These are phyloP conservation scores for Cassiopea andromeda DNA, from an alignment of 30 jellyfish, hydroid and myxozoan species.

Conservation along the genomic window DNA sequence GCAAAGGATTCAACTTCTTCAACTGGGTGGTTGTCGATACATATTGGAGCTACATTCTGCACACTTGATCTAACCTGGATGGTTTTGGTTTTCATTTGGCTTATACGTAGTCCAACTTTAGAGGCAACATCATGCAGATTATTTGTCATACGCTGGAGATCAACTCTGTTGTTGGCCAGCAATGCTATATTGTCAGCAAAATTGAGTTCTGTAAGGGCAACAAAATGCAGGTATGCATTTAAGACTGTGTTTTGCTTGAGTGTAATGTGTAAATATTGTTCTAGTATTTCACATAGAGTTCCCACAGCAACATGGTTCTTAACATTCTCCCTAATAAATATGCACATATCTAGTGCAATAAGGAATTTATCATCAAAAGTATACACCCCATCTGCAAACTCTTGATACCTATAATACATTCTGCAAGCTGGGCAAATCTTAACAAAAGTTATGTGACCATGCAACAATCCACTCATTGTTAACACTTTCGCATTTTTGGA, in stretches of 20 bases:
- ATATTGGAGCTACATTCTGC: no score
- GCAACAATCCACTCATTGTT: constrained; percentile 18
- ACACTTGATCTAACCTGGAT: no score
- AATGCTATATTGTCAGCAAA: not conserved
- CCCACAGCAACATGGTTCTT: constrained; percentile 57
- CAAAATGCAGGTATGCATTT: constrained; percentile 41
- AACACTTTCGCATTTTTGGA: constrained; percentile 13
- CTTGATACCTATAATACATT: constrained; percentile 66
- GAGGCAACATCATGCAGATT: no score
- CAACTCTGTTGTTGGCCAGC: no score
- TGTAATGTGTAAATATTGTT: not conserved
- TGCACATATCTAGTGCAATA: constrained; percentile 56
- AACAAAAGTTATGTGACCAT: constrained; percentile 32
- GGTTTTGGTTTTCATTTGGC: no score
- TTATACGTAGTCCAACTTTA: no score
- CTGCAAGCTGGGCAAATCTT: constrained; percentile 49
- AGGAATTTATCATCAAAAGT: constrained; percentile 60
- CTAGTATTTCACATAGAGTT: constrained; percentile 14
- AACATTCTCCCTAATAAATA: constrained; percentile 1
- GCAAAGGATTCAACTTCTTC: no score
- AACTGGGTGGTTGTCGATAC: no score
- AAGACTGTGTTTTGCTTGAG: constrained; percentile 2
- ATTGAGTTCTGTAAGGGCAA: constrained; percentile 1
- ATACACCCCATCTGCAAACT: constrained; percentile 51
- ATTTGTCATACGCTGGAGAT: no score